Evolutionary conservation across 2,113 vertebrate genomes (phyloP), one percentile per base, ranked within the genome.

Genomic region (Cryptotis parvus): DNA sequence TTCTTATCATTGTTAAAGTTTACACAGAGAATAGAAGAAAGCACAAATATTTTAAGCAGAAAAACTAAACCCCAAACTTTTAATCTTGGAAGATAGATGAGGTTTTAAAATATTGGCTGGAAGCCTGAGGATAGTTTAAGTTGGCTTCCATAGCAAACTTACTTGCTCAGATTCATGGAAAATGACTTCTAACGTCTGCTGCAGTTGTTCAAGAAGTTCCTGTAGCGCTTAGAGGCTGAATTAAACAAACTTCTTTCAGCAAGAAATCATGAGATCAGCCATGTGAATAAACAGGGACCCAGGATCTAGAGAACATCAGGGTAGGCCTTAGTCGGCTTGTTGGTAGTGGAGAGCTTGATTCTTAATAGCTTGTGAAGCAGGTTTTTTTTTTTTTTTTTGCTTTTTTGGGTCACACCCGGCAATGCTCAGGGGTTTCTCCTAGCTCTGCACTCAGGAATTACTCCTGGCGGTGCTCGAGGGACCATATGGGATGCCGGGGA

Each of bases 1-100:
- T 74, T n/a, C 6, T 70, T 61, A 22, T 49, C 74, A 12, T 86
- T 9, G 3, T 89, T 61, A 65, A 61, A 55, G 22, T n/a, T 33
- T 61, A 70, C 41, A 14, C 37, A 29, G 52, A 92, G 88, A 77
- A 72, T 39, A 37, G 33, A 26, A 43, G 79, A 88, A 74, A 79
- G 3, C 68, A 81, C n/a, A 31, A 83, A 33, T 69, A 88, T 88
- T 93, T 75, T 91, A 83, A 92, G 68, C 16, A 79, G 85, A 92
- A 37, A 41, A 49, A 72, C 75, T 77, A 78, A 55, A 61, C 31
- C 3, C 52, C 12, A 8, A 84, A 91, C n/a, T 31, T 27, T 84
- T 93, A 66, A 79, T 84, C 87, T 92, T 72, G 52, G 84, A 70
- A 39, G 14, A 58, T 88, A 70, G 69, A 31, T 86, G n/a, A 49